Conservation (phyloP, 2,113 vertebrate species). For the Neolamprologus brichardi region DNA sequence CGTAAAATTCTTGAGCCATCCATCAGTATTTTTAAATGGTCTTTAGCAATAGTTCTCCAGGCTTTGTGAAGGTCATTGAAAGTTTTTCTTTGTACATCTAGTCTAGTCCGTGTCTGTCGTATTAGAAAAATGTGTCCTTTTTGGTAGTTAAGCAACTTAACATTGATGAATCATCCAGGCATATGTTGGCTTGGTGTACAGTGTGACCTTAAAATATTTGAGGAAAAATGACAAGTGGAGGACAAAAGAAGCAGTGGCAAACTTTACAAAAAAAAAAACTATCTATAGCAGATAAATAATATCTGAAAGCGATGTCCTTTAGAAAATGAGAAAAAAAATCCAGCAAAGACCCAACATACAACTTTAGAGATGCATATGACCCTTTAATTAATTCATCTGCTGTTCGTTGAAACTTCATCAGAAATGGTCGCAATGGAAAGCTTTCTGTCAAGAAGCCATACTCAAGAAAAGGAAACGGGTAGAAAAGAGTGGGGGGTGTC, state of each 20-base stretch:
- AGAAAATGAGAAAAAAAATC: not conserved
- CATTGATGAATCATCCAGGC: not conserved
- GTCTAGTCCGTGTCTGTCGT: not conserved
- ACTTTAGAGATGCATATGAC: not conserved
- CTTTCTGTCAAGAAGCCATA: not conserved
- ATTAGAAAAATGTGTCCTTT: not conserved
- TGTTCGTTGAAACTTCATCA: not conserved
- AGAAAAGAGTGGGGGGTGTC: not conserved
- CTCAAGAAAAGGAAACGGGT: not conserved
- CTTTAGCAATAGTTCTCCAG: not conserved
- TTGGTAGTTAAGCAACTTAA: not conserved
- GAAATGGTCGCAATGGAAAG: not conserved
- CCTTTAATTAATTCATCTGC: not conserved
- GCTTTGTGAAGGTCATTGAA: not conserved
- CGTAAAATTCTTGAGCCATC: not conserved
- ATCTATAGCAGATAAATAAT: not conserved
- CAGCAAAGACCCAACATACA: not conserved
- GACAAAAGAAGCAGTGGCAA: not conserved
- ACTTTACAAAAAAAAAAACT: not conserved
- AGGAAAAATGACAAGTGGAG: not conserved
- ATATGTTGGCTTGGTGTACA: not conserved
- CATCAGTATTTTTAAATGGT: not conserved
- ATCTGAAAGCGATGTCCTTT: not conserved
- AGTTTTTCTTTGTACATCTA: not conserved
- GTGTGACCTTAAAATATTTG: not conserved